Evolutionary conservation across 2,113 vertebrate genomes (phyloP), one percentile per base, ranked within the genome.

Genomic region (Danio rerio): DNA sequence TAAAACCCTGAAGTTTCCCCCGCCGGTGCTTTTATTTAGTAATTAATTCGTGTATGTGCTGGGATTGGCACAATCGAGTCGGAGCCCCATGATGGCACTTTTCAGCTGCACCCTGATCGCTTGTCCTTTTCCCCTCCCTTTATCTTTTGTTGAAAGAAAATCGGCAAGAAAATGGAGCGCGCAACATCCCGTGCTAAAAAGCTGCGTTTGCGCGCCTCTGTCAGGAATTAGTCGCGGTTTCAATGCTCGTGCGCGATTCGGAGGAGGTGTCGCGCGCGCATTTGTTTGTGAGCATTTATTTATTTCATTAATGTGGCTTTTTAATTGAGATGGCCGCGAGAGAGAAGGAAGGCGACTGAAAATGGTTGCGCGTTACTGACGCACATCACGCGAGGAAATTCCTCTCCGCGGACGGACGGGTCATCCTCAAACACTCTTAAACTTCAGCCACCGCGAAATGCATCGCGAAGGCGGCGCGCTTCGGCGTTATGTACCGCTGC

Each of bases 311-410:
- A 92, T 89, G 91, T 89, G 90, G 70, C 86, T 85, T 84, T 92
- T 91, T 93, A 94, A 93, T 93, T 93, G 94, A 93, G 92, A 93
- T 94, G 94, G 94, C 93, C 92, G 93, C 93, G 92, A 91, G 93
- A 93, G 91, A 90, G 90, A 84, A 89, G 90, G 91, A 90, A 91
- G 91, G 90, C 90, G 89, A 87, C 89, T 92, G 92, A 91, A 94
- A 94, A 94, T 93, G 93, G 93, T 93, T 93, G 92, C 92, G 90
- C 92, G 90, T 92, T 93, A 91, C 92, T 94, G 93, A 93, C 92
- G 93, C 92, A 91, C 92, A 92, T 93, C 91, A 91, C 70, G 89
- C 88, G 89, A 93, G 92, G 90, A 93, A 90, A 92, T 93, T 93
- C 91, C 92, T 91, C 89, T 81, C 88, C 86, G 90, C 89, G 87